phyloP scores from a whole-genome alignment of 2,113 vertebrate species.

The Ifrita kowaldi region DNA sequence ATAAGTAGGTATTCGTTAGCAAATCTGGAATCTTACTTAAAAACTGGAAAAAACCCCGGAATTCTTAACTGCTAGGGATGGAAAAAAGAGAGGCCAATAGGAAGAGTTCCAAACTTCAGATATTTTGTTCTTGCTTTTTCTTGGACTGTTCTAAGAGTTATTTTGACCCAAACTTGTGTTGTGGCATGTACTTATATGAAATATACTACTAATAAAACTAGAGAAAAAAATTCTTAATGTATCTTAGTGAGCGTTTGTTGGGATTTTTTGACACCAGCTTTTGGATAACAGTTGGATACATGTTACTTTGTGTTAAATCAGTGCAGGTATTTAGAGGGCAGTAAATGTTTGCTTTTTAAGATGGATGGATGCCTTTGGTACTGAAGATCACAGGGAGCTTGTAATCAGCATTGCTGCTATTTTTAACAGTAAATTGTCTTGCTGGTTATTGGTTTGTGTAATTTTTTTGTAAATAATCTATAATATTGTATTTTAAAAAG shows the following conservation, averaged over 20 bases:
- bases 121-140: neutral
- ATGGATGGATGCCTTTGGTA: neutral
- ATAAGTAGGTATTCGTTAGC: neutral
- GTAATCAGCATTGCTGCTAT: neutral
- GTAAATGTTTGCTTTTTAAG: neutral
- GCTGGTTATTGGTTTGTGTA: neutral
- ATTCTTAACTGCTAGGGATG: neutral
- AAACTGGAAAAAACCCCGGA: rapidly evolving
- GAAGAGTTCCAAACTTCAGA: neutral
- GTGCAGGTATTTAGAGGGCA: neutral
- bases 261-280: neutral
- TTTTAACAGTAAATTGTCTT: neutral
- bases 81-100: neutral
- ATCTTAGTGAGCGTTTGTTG: neutral
- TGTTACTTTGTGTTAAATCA: neutral
- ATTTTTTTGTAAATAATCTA: neutral
- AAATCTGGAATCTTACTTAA: neutral
- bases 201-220: neutral
- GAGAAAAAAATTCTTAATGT: neutral
- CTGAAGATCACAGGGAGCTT: neutral
- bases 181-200: neutral
- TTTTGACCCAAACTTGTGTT: neutral
- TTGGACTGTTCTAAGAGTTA: neutral
- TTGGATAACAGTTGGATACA: neutral
- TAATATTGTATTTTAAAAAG: rapidly evolving